A percentile compares a stretch with the other conserved stretches of the same genome.
phyloP scores from a whole-genome alignment of 2,888 invertebrate species.

The Drosophila affinis region DNA sequence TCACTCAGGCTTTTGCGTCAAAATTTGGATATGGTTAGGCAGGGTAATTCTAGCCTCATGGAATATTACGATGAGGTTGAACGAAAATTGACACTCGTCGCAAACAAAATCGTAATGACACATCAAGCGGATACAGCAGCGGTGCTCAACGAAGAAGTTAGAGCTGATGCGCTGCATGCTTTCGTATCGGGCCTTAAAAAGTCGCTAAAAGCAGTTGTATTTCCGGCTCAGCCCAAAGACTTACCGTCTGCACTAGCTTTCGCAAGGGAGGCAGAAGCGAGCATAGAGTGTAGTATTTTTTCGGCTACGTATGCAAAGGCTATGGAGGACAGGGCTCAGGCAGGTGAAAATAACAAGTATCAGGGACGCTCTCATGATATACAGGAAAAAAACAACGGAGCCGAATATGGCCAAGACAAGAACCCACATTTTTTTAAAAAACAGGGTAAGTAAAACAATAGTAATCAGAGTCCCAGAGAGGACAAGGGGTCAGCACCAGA shows the following conservation, averaged over 20 bases:
- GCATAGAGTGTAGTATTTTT: not conserved
- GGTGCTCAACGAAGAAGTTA: slow-evolving; percentile 4
- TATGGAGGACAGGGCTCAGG: slow-evolving; percentile 1
- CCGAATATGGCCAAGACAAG: not conserved
- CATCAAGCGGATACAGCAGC: slow-evolving; percentile 2
- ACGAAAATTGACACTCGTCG: not conserved
- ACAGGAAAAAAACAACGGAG: slow-evolving; percentile 1
- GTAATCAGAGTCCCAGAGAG: not conserved
- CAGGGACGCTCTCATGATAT: slow-evolving; percentile 3
- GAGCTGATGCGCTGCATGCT: slow-evolving; percentile 2
- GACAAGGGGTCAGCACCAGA: too few species aligned
- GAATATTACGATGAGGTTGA: slow-evolving; percentile 8
- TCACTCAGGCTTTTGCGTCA: slow-evolving; percentile 10
- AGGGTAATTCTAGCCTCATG: slow-evolving; percentile 6
- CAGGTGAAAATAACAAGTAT: not conserved
- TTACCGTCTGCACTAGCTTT: slow-evolving; percentile 9
- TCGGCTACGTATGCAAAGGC: not conserved
- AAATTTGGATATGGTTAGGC: slow-evolving; percentile 9
- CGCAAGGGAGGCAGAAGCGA: slow-evolving; percentile 10
- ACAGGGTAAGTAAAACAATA: not conserved
- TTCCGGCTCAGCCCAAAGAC: not conserved
- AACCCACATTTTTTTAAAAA: slow-evolving; percentile 7
- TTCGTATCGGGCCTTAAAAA: slow-evolving; percentile 1
- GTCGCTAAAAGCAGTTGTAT: not conserved
- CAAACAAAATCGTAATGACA: slow-evolving; percentile 6